phyloP scores from a whole-genome alignment of 2,113 vertebrate genomes.

The Willisornis vidua region DNA sequence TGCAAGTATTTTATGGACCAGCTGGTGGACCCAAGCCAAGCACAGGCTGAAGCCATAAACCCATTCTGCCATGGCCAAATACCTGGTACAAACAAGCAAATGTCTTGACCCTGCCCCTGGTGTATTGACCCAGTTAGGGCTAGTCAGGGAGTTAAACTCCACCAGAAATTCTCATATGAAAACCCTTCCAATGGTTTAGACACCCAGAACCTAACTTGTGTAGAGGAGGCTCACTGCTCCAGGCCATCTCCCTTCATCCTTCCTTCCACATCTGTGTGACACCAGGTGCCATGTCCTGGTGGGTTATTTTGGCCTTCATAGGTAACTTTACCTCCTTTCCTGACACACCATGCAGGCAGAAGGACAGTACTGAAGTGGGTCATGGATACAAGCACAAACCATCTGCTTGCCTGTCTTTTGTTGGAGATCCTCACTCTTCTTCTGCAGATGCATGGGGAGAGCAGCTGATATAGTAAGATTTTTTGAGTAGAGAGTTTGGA shows the following conservation, averaged over 20 bases:
- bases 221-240: neutral
- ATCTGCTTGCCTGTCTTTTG: neutral
- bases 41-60: neutral
- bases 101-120: neutral
- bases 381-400: neutral
- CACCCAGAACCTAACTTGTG: neutral
- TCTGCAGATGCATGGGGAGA: neutral
- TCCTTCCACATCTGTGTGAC: neutral
- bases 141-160: neutral
- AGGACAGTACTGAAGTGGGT: neutral
- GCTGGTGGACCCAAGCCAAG: neutral
- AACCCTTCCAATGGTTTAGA: neutral
- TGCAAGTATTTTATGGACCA: neutral
- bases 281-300: neutral
- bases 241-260: neutral
- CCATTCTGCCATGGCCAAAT: neutral
- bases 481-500: neutral
- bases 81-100: neutral
- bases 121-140: neutral
- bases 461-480: neutral
- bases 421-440: neutral
- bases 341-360: neutral
- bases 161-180: neutral
- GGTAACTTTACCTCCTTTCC: neutral
- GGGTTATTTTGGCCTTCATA: neutral